These are phyloP conservation scores for Carassius gibelio DNA, from an alignment of 2,113 vertebrate species.

Conservation along the genomic window DNA sequence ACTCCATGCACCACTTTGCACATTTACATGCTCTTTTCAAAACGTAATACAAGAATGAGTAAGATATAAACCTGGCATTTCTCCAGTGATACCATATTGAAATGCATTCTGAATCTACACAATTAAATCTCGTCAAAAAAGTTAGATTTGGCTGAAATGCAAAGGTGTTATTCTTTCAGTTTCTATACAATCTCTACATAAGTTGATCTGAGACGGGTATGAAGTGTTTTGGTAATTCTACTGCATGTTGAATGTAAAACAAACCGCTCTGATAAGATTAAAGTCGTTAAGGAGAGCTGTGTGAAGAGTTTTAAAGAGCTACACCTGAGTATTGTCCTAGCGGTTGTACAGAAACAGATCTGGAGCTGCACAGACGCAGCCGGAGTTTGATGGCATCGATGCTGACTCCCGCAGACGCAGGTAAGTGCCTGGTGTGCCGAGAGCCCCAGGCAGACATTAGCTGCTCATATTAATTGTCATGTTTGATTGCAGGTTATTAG, in stretches of 20 bases:
- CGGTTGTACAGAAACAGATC: background rate
- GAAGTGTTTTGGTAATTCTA: background rate
- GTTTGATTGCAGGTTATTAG: slow-evolving; percentile 78
- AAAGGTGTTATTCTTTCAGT: too few species aligned
- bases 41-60: too few species aligned
- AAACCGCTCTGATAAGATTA: background rate
- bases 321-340: background rate
- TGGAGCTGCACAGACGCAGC: background rate
- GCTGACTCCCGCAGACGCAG: slow-evolving; percentile 11
- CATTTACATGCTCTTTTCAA: too few species aligned
- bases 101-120: too few species aligned
- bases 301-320: background rate
- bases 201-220: background rate
- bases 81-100: too few species aligned
- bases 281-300: background rate
- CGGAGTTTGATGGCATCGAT: slow-evolving; percentile 8
- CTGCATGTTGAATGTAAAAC: background rate
- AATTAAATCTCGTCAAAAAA: too few species aligned
- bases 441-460: slow-evolving; percentile 61
- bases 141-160: too few species aligned
- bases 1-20: too few species aligned
- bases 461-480: slow-evolving; percentile 72
- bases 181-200: too few species aligned
- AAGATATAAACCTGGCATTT: too few species aligned
- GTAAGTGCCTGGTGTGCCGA: background rate